A percentile compares a stretch with the other conserved stretches of the same genome.
Evolutionary conservation across 2,113 vertebrate species (phyloP).

Genomic region (Columbina picui): DNA sequence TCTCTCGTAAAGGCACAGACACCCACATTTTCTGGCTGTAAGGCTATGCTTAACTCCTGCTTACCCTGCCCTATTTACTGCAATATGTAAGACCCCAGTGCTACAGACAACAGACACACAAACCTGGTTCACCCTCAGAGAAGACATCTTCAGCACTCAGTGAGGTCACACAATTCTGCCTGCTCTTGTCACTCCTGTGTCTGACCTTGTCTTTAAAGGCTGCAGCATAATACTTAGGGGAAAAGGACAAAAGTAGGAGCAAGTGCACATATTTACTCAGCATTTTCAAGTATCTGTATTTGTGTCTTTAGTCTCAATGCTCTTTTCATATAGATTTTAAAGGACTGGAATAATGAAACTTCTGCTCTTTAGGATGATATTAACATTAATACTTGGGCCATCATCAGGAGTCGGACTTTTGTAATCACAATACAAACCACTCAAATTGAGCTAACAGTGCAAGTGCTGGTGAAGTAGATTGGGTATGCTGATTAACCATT

Average conservation of each 20-base stretch:
- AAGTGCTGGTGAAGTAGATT: not conserved
- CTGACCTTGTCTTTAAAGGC: not conserved
- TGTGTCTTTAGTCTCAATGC: not conserved
- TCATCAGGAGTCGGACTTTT: not conserved
- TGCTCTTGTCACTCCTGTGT: not conserved
- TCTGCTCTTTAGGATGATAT: not conserved
- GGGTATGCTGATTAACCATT: not conserved
- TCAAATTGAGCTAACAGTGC: not conserved
- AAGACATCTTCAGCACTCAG: not conserved
- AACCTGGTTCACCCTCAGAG: not conserved
- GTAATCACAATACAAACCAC: not conserved
- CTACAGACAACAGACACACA: not conserved
- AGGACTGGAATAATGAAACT: not conserved
- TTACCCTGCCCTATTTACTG: not conserved
- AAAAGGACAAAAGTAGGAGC: not conserved
- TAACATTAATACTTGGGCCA: not conserved
- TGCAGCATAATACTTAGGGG: not conserved
- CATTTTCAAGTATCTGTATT: not conserved
- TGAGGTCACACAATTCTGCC: not conserved
- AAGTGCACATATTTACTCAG: fast-evolving
- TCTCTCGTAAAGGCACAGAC: not conserved
- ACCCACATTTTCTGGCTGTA: not conserved
- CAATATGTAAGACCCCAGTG: not conserved
- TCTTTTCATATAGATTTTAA: not conserved
- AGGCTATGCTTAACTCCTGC: not conserved